Conservation (phyloP, 2,113 vertebrate genomes). For the Asarcornis scutulata region DNA sequence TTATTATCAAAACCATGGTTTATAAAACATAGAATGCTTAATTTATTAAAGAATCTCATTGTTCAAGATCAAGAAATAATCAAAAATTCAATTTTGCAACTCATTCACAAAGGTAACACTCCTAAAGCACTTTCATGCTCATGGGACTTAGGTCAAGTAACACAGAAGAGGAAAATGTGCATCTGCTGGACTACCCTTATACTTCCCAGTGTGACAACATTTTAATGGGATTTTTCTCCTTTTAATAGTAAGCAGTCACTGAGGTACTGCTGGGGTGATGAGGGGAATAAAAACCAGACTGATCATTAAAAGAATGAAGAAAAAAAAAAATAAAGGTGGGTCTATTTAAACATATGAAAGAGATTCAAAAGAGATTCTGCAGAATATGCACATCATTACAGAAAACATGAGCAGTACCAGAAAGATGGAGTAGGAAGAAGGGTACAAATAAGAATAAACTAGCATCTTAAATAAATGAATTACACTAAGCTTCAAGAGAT, state of each 20-base stretch:
- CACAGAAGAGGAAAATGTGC: neutral
- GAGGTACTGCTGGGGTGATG: neutral
- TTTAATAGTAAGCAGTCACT: neutral
- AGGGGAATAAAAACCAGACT: neutral
- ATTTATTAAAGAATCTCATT: neutral
- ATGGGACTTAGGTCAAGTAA: neutral
- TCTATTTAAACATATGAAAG: neutral
- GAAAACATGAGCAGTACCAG: neutral
- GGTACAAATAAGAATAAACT: neutral
- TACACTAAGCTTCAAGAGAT: neutral
- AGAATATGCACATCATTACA: neutral
- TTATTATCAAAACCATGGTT: neutral
- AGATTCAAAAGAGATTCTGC: neutral
- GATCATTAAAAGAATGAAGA: neutral
- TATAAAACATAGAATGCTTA: neutral
- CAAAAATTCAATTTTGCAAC: neutral
- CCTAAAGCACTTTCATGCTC: neutral
- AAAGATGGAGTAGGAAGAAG: neutral
- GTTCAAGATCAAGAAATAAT: neutral
- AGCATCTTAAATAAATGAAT: neutral
- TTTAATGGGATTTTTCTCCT: neutral
- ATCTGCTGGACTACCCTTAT: neutral
- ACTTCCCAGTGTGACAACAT: neutral
- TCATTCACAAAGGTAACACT: neutral
- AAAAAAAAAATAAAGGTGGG: neutral